Base-by-base conservation (phyloP, 2,113 vertebrate genomes). In the Chionis minor region DNA sequence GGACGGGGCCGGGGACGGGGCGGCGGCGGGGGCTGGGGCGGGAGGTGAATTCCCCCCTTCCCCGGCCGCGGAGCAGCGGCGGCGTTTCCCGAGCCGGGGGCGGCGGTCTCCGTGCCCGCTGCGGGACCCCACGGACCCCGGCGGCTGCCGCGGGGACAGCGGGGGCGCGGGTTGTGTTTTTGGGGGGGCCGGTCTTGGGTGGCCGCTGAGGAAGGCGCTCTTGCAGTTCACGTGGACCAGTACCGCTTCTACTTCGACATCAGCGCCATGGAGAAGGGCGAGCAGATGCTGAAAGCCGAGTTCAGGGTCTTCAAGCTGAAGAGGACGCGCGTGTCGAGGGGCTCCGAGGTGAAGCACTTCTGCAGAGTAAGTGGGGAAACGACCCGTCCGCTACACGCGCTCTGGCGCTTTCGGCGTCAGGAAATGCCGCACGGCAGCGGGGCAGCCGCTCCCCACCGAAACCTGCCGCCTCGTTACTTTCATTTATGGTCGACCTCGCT, bases 161-260 rank as follows among this genome's bases (percentile, higher is more conserved):
- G 26, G 24, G 35, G 62, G 7, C 18, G 1, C 10, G 1, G 44
- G 38, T 47, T 14, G 0, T 17, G 8, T 7, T 20, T 38, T 38
- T 38, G 38, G 38, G 38, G 38, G 8, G 38, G 7, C 16, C 44
- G 18, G 8, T 1, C 23, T 3, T 18, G 61, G 12, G 1, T 1
- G 6, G 28, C 4, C 21, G 4, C 70, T 74, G 9, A 91, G 20
- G 27, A 5, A 6, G 21, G 32, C 5, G 83, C 65, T 90, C 26
- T 78, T 78, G 44, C 95, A 98, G 99, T 96, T 42, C 88, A 54
- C 7, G 14, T 80, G n/a, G 96, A 97, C 63, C 98, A 97, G 77
- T 95, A 94, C 35, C 94, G 89, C 90, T 98, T 98, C 97, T 98
- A 98, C 93, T 99, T 99, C 93, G 98, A 98, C 90, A 86, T 99